Conservation (phyloP, 2,888 invertebrate genomes). For the Keiferia lycopersicella region DNA sequence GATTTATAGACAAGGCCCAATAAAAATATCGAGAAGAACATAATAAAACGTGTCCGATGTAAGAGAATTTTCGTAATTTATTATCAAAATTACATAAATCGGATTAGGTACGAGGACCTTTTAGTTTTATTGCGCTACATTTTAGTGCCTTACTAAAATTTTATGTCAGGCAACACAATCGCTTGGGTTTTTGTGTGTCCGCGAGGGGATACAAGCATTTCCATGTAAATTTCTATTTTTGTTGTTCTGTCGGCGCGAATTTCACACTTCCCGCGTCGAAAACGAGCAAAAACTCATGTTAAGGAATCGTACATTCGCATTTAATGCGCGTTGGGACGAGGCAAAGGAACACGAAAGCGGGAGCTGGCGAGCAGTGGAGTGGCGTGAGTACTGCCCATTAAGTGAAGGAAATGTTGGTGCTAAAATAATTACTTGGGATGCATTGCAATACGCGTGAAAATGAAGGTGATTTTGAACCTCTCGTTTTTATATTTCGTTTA, state of each 20-base stretch:
- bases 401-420: constrained; percentile 45
- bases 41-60: constrained; percentile 52
- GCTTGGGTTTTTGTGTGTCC: constrained; percentile 37
- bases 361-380: constrained; percentile 48
- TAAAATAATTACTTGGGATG: constrained; percentile 39
- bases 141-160: constrained; percentile 41
- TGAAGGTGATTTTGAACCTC: constrained; percentile 7
- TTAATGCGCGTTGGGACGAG: constrained; percentile 41
- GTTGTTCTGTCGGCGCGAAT: constrained; percentile 52
- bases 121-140: constrained; percentile 48
- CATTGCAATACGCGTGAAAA: constrained; percentile 35
- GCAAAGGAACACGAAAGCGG: constrained; percentile 45
- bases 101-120: constrained; percentile 48
- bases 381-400: constrained; percentile 46
- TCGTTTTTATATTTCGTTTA: constrained; percentile 16
- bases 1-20: constrained; percentile 66
- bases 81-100: constrained; percentile 56
- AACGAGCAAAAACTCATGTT: constrained; percentile 48
- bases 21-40: constrained; percentile 60
- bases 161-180: constrained; percentile 35
- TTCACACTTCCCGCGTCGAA: constrained; percentile 59
- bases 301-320: constrained; percentile 50
- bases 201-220: constrained; percentile 34
- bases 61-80: constrained; percentile 51
- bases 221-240: constrained; percentile 47